phyloP scores from a whole-genome alignment of 1,140 invertebrate genomes.

The Drosophila aff. region DNA sequence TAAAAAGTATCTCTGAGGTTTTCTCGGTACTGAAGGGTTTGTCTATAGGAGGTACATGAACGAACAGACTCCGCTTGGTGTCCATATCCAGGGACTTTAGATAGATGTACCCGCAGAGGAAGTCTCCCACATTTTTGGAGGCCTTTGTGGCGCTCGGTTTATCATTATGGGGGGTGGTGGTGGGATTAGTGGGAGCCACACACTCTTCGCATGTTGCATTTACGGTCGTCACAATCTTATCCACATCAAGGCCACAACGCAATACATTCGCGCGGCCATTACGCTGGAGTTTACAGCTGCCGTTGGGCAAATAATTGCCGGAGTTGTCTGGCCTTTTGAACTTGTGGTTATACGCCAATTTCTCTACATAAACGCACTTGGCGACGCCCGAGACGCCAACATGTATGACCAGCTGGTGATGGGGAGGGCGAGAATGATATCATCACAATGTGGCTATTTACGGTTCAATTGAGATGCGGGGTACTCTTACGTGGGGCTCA shows the following conservation, averaged over 20 bases:
- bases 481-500: conserved; percentile 85
- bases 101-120: conserved; percentile 88
- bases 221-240: conserved; percentile 84
- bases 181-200: conserved; percentile 23
- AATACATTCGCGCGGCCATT: conserved; percentile 67
- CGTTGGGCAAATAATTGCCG: conserved; percentile 73
- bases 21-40: conserved; percentile 86
- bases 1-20: conserved; percentile 86
- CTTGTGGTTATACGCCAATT: conserved; percentile 86
- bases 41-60: conserved; percentile 88
- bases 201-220: conserved; percentile 60
- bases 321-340: conserved; percentile 86
- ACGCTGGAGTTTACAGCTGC: conserved; percentile 72
- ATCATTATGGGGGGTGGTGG: neutral
- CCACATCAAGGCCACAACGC: conserved; percentile 85
- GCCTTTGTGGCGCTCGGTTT: conserved; percentile 20
- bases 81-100: conserved; percentile 87
- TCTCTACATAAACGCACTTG: conserved; percentile 86
- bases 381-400: conserved; percentile 87
- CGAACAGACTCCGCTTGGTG: conserved; percentile 86
- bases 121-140: conserved; percentile 85
- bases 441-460: conserved; percentile 32
- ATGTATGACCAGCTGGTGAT: conserved; percentile 87
- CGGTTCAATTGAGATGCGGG: conserved; percentile 18
- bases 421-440: conserved; percentile 49